phyloP scores from a whole-genome alignment of 2,797 vertebrate species.

The Lutjanus argentimaculatus region DNA sequence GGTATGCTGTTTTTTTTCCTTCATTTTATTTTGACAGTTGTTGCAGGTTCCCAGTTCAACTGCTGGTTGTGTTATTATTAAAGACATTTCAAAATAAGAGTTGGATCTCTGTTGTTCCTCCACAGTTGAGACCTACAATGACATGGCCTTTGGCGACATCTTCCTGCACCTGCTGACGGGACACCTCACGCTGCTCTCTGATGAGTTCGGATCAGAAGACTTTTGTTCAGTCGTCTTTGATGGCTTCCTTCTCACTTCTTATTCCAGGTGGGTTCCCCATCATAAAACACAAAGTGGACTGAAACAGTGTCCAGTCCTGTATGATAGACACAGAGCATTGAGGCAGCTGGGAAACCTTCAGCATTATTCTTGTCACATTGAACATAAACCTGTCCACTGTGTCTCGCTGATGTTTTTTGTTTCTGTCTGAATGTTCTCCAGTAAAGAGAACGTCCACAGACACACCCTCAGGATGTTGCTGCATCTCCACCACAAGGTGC shows the following conservation, averaged over 20 bases:
- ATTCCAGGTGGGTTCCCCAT: constrained; percentile 87
- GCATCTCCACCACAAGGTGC: constrained; percentile 95
- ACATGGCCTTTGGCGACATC: constrained; percentile 95
- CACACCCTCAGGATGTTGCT: constrained; percentile 93
- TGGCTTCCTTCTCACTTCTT: constrained; percentile 93
- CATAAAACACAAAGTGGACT: neutral
- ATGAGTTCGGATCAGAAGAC: constrained; percentile 94
- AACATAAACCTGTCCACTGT: neutral
- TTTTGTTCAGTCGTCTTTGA: constrained; percentile 95
- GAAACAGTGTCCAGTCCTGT: neutral
- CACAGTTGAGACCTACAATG: constrained; percentile 94
- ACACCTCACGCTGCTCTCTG: constrained; percentile 93
- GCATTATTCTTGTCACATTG: neutral
- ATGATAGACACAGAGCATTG: neutral
- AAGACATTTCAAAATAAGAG: neutral
- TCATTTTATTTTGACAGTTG: neutral
- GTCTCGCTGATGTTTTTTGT: neutral
- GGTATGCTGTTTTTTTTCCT: too few relatives aligned
- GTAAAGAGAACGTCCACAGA: constrained; percentile 98
- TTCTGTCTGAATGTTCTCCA: constrained; percentile 68
- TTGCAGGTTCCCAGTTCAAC: neutral
- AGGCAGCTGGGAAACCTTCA: neutral
- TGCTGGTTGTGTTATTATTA: neutral
- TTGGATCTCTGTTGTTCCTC: constrained; percentile 1
- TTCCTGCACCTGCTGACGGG: constrained; percentile 96